Evolutionary conservation across 2,113 vertebrate species (phyloP), one percentile per base, ranked within the genome.

Genomic region (Coracopsis vasa): DNA sequence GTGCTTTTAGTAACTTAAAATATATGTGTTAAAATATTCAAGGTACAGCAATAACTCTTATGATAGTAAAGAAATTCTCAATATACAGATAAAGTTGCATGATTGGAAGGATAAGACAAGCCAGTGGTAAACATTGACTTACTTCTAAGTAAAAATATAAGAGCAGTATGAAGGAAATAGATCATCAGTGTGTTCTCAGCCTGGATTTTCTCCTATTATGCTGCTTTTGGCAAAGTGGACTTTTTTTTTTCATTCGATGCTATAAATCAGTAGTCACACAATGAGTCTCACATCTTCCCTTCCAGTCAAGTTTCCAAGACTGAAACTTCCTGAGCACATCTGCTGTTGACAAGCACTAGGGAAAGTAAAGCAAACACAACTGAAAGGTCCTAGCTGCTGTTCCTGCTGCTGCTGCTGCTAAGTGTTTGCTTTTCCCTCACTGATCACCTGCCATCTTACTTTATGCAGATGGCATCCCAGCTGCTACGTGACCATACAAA

Each of bases 301-400:
- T 73, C 31, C 67, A 86, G 41, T 54, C 7, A n/a, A n/a, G 19
- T 54, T 92, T 82, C 66, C 47, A 88, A 97, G 94, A 91, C 92
- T 18, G 83, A 97, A 98, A 98, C 94, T 97, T 94, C 90, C 96
- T 89, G 96, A 96, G 85, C 97, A 94, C 97, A 97, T 97, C 96
- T 98, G 98, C 96, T 97, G 80, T 54, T 97, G 97, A 94, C 94
- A 97, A 97, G 92, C 88, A 39, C 82, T 9, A 58, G 80, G 94
- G 27, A 97, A 98, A 48, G 62, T 29, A 88, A 95, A 98, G 94
- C 94, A 97, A 97, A 97, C 95, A 97, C 24, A 37, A 61, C 51
- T 35, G 75, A 86, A 97, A 97, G 96, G 96, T 90, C 92, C 95
- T 97, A 74, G 93, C 94, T 97, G 97, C 74, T 90, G 84, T 87